Percentiles rank a stretch among this genome's conserved stretches.
Evolutionary conservation across 2,888 invertebrate species (phyloP).

Genomic region (Drosophila paramelanica): DNA sequence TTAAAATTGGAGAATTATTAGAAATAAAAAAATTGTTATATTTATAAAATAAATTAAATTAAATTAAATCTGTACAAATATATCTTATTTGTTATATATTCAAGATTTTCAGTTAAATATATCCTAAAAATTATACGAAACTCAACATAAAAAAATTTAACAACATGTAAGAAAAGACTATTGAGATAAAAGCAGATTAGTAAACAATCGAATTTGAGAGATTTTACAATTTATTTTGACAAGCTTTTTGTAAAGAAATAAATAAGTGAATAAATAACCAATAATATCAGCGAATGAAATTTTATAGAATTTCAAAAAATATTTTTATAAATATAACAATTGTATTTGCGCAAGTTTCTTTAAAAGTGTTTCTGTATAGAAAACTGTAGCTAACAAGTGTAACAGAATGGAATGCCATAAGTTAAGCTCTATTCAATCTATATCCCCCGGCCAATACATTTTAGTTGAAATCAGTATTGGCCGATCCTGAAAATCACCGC

Average conservation of each 20-base stretch:
- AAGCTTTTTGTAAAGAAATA: no score
- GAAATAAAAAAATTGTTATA: not conserved
- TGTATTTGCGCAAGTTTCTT: not conserved
- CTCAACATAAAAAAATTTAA: no score
- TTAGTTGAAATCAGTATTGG: slow-evolving; percentile 40
- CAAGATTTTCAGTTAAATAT: no score
- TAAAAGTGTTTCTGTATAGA: not conserved
- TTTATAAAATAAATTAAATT: no score
- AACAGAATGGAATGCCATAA: slow-evolving; percentile 19
- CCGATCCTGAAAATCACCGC: slow-evolving; percentile 47
- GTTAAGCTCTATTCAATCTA: slow-evolving; percentile 3
- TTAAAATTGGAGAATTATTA: not conserved
- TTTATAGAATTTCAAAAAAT: not conserved
- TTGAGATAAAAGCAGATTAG: no score
- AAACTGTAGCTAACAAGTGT: slow-evolving; percentile 6
- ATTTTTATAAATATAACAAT: not conserved
- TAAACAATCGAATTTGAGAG: no score
- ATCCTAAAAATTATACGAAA: no score
- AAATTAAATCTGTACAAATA: no score
- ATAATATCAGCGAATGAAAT: not conserved
- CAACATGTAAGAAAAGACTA: no score
- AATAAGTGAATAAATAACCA: no score
- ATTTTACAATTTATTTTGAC: no score
- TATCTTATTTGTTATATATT: no score
- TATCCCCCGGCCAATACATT: slow-evolving; percentile 19